These are phyloP conservation scores for Meloe dianella DNA, from an alignment of 2,888 invertebrate species.

Conservation along the genomic window DNA sequence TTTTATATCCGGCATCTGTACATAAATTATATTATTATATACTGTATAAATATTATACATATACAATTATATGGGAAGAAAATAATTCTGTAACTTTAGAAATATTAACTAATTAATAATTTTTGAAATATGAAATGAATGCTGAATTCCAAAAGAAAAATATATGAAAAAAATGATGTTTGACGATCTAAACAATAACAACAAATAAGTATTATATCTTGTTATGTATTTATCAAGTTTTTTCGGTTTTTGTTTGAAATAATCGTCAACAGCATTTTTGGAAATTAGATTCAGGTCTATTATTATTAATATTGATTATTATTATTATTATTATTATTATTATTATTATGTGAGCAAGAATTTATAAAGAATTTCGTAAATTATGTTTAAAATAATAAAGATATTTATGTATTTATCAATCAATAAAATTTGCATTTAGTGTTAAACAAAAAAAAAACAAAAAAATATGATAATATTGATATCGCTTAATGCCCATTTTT, in stretches of 20 bases:
- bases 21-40: constrained; percentile 27
- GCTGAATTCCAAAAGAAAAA: constrained; percentile 38
- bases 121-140: constrained; percentile 14
- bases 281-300: constrained; percentile 40
- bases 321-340: neutral
- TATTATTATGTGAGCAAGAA: constrained; percentile 46
- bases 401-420: constrained; percentile 57
- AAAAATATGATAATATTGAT: constrained; percentile 51
- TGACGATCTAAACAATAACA: constrained; percentile 34
- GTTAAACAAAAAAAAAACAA: constrained; percentile 41
- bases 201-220: constrained; percentile 51
- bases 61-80: constrained; percentile 22
- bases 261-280: constrained; percentile 50
- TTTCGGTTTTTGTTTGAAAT: constrained; percentile 48
- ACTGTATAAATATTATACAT: constrained; percentile 15
- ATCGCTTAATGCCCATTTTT: constrained; percentile 61
- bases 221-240: constrained; percentile 45
- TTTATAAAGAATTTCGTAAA: constrained; percentile 52
- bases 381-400: constrained; percentile 47
- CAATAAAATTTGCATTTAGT: constrained; percentile 59
- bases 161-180: constrained; percentile 50
- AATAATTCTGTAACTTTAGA: constrained; percentile 33
- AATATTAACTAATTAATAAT: constrained; percentile 47
- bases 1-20: constrained; percentile 46
- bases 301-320: neutral